Evolutionary conservation across 2,113 vertebrate species (phyloP).

Genomic region (Bucco capensis): DNA sequence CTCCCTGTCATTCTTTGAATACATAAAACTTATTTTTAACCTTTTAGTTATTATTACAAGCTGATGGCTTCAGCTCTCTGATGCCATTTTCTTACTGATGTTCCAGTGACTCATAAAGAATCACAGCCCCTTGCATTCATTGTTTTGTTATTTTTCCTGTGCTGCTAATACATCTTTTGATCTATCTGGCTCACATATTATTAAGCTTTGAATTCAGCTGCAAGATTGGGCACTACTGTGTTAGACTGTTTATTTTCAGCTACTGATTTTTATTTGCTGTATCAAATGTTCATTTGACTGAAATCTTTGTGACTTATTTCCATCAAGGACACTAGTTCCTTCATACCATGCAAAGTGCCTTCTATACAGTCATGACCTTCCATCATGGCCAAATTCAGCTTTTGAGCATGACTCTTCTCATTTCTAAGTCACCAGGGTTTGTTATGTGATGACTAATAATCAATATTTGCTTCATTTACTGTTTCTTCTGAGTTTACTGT

Average conservation of each 20-base stretch:
- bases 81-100: neutral
- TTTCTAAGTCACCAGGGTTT: neutral
- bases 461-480: conserved; percentile 26
- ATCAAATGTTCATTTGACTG: neutral
- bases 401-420: neutral
- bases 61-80: neutral
- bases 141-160: neutral
- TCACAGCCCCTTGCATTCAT: neutral
- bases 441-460: conserved; percentile 25
- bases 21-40: conserved; percentile 17
- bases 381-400: neutral
- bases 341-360: neutral
- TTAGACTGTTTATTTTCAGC: neutral
- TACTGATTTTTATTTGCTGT: neutral
- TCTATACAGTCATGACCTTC: neutral
- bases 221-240: neutral
- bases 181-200: neutral
- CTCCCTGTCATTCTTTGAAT: neutral
- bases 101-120: neutral
- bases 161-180: neutral
- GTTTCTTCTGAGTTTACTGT: neutral
- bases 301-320: neutral
- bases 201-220: neutral
- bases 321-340: neutral
- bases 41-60: conserved; percentile 3